Base-by-base conservation (phyloP, 2,797 vertebrate genomes). In the Pangasius macronema region DNA sequence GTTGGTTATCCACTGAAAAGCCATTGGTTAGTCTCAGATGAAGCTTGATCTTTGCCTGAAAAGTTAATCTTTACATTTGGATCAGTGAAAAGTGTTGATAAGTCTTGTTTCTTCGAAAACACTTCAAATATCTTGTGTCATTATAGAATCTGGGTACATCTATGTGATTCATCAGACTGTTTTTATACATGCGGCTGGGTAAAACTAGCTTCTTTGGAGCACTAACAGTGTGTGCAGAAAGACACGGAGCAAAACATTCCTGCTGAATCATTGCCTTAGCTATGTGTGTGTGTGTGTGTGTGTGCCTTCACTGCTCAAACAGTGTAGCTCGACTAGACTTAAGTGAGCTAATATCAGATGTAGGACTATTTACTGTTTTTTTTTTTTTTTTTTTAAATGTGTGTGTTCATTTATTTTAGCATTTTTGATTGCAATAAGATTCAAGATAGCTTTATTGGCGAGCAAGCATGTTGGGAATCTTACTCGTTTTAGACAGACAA, bases 191-290 rank as follows among this genome's bases (percentile, higher is more conserved):
- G 51, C 2, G 24, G 76, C 6, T 22, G 10, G 24, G 33, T 57
- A 39, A 24, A 42, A 30, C 73, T 30, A 51, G 81, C 59, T 76
- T 30, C 18, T 42, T 30, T 70, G 73, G 49, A 67, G 24, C 33
- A 24, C 18, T 24, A 24, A 24, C 36, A 8, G 63, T 73, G 24
- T 70, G 72, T 82, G 67, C 57, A 46, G 83, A 49, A 39, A 72
- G 65, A 49, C 63, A 24, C 13, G 0, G 63, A 61, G 75, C 63
- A 77, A 85, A 59, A 75, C 24, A 20, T 85, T 88, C 67, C 68
- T 88, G 87, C 87, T 88, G 87, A 88, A 85, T 88, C 87, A 88
- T 82, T 83, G 84, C 73, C 53, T 67, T n/a, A 80, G 81, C 49
- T 53, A 24, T 36, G 57, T 42, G 79, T 59, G 55, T 79, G 51